These are phyloP conservation scores for Agrochola circellaris DNA, from an alignment of 2,888 invertebrate genomes.

Conservation along the genomic window DNA sequence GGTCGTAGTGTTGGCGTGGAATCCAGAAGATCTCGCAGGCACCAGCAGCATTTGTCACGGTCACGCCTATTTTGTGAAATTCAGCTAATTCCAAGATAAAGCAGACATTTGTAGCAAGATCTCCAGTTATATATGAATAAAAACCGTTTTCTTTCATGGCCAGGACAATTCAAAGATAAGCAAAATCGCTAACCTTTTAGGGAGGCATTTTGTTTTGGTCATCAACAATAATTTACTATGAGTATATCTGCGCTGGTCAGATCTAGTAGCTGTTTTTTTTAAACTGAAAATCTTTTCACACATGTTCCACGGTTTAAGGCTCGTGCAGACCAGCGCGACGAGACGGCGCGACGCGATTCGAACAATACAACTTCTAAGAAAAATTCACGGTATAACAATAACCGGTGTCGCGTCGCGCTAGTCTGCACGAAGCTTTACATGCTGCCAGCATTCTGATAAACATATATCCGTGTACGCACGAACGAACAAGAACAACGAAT, in stretches of 20 bases:
- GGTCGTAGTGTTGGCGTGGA: background rate
- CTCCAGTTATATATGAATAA: background rate
- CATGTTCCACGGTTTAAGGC: background rate
- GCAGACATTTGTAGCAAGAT: background rate
- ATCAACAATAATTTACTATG: background rate
- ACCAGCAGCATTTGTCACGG: background rate
- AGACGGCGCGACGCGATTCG: too few relatives aligned
- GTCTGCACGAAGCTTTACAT: too few relatives aligned
- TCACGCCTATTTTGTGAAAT: slow-evolving; percentile 1
- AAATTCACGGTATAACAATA: too few relatives aligned
- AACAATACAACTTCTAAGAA: too few relatives aligned
- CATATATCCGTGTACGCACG: background rate
- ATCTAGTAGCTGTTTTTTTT: background rate
- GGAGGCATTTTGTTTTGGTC: background rate
- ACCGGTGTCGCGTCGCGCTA: too few relatives aligned
- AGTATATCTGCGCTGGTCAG: background rate
- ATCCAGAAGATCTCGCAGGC: background rate
- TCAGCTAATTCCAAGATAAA: background rate
- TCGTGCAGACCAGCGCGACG: too few relatives aligned
- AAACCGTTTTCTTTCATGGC: background rate
- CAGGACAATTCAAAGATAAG: background rate
- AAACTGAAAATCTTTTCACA: background rate
- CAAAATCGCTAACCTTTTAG: slow-evolving; percentile 1
- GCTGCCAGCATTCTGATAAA: background rate
- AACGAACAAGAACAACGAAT: too few relatives aligned